Percentiles rank a stretch among this genome's conserved stretches.
phyloP scores from a whole-genome alignment of 2,797 vertebrate species.

The Taeniopygia guttata region DNA sequence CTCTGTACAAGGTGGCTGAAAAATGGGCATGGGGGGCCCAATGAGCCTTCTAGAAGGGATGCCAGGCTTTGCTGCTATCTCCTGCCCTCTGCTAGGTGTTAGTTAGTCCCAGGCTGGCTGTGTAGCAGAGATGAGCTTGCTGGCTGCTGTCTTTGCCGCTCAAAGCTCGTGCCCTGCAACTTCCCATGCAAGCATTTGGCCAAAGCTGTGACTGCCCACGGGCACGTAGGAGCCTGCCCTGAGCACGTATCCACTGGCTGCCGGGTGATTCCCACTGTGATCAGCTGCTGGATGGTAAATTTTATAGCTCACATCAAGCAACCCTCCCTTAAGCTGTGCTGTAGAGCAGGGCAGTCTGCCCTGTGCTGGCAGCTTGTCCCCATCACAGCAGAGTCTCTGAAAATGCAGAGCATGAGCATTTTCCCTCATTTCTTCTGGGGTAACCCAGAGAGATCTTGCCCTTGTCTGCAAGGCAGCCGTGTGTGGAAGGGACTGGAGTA shows the following conservation, averaged over 20 bases:
- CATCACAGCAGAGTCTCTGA: rapidly evolving
- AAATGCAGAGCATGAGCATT: not conserved
- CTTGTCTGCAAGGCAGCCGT: not conserved
- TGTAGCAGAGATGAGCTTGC: not conserved
- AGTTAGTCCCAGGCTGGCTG: not conserved
- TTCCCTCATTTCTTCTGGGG: not conserved
- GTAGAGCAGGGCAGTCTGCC: not conserved
- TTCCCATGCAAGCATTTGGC: not conserved
- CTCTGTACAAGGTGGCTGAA: not conserved
- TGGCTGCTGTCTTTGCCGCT: not conserved
- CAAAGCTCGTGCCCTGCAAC: not conserved
- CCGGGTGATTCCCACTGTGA: not conserved
- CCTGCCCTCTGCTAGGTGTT: not conserved
- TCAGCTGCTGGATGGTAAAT: not conserved
- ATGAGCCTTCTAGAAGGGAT: not conserved
- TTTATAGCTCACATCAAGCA: not conserved
- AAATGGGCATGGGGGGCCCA: not conserved
- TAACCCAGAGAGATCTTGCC: not conserved
- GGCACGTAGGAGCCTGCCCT: not conserved
- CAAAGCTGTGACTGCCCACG: not conserved
- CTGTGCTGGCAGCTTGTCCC: not conserved
- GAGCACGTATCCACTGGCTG: rapidly evolving
- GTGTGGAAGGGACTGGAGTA: not conserved
- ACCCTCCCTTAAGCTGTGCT: not conserved
- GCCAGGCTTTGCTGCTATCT: not conserved